Conservation (phyloP, 2,113 vertebrate species). For the Alces alces region DNA sequence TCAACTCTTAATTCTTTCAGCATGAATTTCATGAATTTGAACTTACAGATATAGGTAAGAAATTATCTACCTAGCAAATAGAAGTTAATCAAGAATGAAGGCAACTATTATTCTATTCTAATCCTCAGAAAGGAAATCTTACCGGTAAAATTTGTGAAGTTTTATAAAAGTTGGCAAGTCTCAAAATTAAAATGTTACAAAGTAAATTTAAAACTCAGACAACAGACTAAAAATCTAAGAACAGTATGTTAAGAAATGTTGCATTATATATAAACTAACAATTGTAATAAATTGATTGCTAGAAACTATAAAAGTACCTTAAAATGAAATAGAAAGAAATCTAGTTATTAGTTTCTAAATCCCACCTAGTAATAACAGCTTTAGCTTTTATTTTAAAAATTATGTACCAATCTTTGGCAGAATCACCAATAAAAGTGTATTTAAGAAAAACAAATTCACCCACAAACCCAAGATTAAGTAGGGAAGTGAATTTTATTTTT, state of each 20-base stretch:
- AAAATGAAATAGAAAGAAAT: background rate
- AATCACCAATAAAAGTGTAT: slow-evolving; percentile 1
- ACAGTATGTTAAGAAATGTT: background rate
- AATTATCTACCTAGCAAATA: slow-evolving; percentile 10
- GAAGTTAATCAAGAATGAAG: slow-evolving; percentile 3
- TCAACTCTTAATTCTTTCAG: background rate
- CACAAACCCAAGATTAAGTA: slow-evolving; percentile 35
- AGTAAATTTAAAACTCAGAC: slow-evolving; percentile 7
- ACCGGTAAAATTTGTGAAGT: slow-evolving; percentile 25
- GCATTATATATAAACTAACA: background rate
- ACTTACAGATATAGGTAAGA: background rate
- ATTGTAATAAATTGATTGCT: background rate
- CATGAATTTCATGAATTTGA: slow-evolving; percentile 24
- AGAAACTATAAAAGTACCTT: background rate
- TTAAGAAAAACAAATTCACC: slow-evolving; percentile 17
- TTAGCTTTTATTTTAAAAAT: slow-evolving; percentile 32
- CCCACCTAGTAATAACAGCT: background rate
- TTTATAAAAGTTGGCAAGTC: background rate
- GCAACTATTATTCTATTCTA: background rate
- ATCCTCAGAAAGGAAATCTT: background rate
- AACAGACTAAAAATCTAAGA: slow-evolving; percentile 9
- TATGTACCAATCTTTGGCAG: background rate
- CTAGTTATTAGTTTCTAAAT: slow-evolving; percentile 7
- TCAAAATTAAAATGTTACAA: slow-evolving; percentile 37
- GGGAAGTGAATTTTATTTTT: slow-evolving; percentile 49